phyloP scores from a whole-genome alignment of 2,888 invertebrate genomes.

The Ochropleura leucogaster region DNA sequence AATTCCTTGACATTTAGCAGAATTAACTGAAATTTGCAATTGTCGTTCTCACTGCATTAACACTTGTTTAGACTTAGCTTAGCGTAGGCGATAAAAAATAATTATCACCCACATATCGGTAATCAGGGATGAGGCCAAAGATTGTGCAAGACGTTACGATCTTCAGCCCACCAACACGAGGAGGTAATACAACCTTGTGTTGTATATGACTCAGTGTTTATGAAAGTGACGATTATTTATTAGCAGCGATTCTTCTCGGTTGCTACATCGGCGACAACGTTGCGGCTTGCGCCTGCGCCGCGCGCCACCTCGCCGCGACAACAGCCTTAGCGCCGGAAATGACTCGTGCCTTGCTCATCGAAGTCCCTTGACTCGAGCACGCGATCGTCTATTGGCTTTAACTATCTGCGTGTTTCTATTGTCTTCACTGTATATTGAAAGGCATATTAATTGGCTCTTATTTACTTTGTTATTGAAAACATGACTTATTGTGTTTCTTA shows the following conservation, averaged over 20 bases:
- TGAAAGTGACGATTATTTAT: constrained; percentile 88
- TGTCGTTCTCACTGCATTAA: constrained; percentile 59
- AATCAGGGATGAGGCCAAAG: constrained; percentile 74
- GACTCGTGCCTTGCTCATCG: constrained; percentile 82
- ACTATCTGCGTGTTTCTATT: constrained; percentile 61
- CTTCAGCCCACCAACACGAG: constrained; percentile 78
- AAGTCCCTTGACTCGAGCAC: constrained; percentile 75
- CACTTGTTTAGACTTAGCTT: constrained; percentile 68
- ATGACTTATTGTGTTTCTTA: constrained; percentile 12
- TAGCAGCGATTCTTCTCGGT: constrained; percentile 85
- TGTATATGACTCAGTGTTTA: constrained; percentile 84
- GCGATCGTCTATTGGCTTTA: constrained; percentile 71
- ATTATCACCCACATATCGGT: constrained; percentile 77
- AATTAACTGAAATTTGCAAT: constrained; percentile 38
- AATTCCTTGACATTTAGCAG: constrained; percentile 17
- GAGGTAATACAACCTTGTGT: constrained; percentile 70
- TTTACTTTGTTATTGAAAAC: constrained; percentile 46
- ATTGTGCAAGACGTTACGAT: constrained; percentile 71
- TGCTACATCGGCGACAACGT: constrained; percentile 72
- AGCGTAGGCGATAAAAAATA: constrained; percentile 76
- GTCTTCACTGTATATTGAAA: constrained; percentile 54
- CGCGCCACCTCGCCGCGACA: constrained; percentile 53
- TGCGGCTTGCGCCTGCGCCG: constrained; percentile 39
- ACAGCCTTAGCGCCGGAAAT: constrained; percentile 83
- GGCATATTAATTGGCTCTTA: constrained; percentile 55